Evolutionary conservation across 2,113 vertebrate species (phyloP).

Genomic region (Eurypyga helias): DNA sequence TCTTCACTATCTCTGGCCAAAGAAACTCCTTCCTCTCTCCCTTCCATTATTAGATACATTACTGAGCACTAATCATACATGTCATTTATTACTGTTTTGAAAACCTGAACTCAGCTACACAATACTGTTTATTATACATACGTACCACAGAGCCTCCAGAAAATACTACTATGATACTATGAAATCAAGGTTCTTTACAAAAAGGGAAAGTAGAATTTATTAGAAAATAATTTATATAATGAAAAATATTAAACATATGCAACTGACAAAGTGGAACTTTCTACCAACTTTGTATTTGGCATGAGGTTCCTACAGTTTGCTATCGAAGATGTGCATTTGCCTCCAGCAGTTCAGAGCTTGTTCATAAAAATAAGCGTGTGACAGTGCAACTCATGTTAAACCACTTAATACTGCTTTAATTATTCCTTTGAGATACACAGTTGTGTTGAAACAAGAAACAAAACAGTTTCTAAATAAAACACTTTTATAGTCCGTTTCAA

Average conservation of each 20-base stretch:
- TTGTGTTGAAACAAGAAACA: not conserved
- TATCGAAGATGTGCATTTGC: not conserved
- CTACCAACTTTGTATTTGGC: not conserved
- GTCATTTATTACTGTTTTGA: not conserved
- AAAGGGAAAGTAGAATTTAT: not conserved
- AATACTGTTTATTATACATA: not conserved
- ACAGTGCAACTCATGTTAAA: not conserved
- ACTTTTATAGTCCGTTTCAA: not conserved
- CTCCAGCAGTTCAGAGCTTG: not conserved
- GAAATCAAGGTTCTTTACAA: not conserved
- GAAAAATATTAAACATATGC: not conserved
- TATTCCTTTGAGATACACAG: not conserved
- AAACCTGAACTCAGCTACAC: not conserved
- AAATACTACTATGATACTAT: not conserved
- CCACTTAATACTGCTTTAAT: not conserved
- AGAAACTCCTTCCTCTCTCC: not conserved
- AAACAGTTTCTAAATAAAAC: not conserved
- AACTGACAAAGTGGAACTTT: not conserved
- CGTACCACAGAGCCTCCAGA: not conserved
- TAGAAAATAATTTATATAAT: not conserved
- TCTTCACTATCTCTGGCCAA: not conserved
- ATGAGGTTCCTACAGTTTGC: not conserved
- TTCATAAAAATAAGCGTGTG: too few species aligned
- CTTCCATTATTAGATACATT: not conserved
- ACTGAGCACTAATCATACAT: not conserved